Base-by-base conservation (phyloP, 2,888 invertebrate genomes). In the Tiphia femorata region DNA sequence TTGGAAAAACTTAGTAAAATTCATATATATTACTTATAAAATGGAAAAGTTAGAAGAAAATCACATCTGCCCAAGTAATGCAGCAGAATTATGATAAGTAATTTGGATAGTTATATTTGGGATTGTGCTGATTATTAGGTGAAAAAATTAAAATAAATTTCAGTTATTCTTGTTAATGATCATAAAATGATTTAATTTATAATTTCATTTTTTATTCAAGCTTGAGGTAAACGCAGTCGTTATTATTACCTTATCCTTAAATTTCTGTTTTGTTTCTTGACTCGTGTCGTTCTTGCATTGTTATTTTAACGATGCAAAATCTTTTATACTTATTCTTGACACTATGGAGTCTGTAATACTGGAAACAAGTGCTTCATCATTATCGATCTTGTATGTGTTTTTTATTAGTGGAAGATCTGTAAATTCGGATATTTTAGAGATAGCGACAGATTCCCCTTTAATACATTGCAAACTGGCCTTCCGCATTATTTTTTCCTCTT, bases 321-420 rank as follows among this genome's bases (percentile, higher is more conserved):
- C 88, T 79, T 91, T 92, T 4, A 88, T 87, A 20, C 88, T 88
- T 79, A 92, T 91, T 79, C 88, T 88, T 73, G 88, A 91, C 10
- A 91, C 85, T 73, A 92, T 83, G 2, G 88, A 85, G 81, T 91
- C 87, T 23, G 88, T 75, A 41, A 91, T 69, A 50, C 75, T 76
- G 0, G 85, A 84, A 21, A 79, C 77, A 17, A 75, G 75, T 49
- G 82, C 71, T 72, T 88, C 88, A 1, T 84, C 71, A 47, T 86
- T 85, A 44, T 84, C 85, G 48, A 92, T 84, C 80, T 89, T 90
- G 71, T 92, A 92, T 5, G 78, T 80, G 72, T 86, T 86, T 70
- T 86, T 87, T n/a, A 92, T 80, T 29, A 85, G 81, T 2, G 83
- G 78, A 3, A 84, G 54, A 73, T 89, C 84, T 5, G 86, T 84